Evolutionary conservation across 2,888 invertebrate genomes (phyloP), one percentile per base, ranked within the genome.

Genomic region (Eristalis tenax): DNA sequence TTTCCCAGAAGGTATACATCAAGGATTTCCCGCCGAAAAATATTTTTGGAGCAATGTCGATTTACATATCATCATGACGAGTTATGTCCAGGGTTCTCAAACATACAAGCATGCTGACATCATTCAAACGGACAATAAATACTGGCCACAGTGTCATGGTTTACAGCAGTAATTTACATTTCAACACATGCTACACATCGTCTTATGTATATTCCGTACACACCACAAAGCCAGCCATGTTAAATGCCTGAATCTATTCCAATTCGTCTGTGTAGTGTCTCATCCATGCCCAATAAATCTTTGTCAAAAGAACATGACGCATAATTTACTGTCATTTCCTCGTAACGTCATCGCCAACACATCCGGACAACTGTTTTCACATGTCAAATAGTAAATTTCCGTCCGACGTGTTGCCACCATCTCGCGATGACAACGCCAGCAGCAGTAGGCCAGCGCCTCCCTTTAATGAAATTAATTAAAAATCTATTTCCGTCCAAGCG

Each of bases 341-440:
- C 61, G 28, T 79, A 75, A 78, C 77, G 74, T 78, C 74, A 74
- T 78, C 65, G 50, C n/a, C 18, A 74, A 61, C 83, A 83, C 78
- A 83, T 83, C 86, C 86, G 86, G 86, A 83, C 86, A 86, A 83
- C 83, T 86, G 86, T 83, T 83, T 68, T 75, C 86, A 64, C 56
- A 86, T 86, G 78, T 79, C 83, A 86, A 75, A 70, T 78, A 71
- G 71, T 75, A 75, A 78, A 86, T 71, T 79, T 85, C 71, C 82
- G 64, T 61, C 83, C 56, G 66, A 61, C 56, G 74, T 50, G 43
- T 74, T 65, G 69, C 40, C 82, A 61, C 23, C 61, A 68, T 13
- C 69, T 18, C 22, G 38, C 23, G n/a, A 35, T 22, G 69, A 40
- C 78, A 32, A 22, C 78, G 15, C 18, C 18, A 13, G 57, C 61